A percentile compares a stretch with the other conserved stretches of the same genome.
Evolutionary conservation across 2,888 invertebrate genomes (phyloP).

Genomic region (Caenorhabditis becei): DNA sequence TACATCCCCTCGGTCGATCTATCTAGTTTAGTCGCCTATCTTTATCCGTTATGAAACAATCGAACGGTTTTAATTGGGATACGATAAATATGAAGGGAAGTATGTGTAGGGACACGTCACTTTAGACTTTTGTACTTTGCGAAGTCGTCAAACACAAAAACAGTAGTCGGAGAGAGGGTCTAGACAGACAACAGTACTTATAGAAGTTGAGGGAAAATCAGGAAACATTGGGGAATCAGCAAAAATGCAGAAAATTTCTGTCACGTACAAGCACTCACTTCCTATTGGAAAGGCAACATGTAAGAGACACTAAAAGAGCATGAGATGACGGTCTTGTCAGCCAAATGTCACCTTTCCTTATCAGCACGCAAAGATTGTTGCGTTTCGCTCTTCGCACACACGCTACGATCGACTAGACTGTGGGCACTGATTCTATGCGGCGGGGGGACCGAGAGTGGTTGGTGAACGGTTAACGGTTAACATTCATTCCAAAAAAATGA

Average conservation of each 20-base stretch:
- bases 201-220: neutral
- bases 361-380: neutral
- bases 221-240: no score
- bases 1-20: neutral
- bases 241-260: no score
- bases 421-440: conserved; percentile 42
- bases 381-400: conserved; percentile 15
- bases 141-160: no score
- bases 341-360: conserved; percentile 30
- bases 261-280: neutral
- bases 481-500: conserved; percentile 28
- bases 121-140: no score
- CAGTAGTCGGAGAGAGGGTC: no score
- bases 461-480: conserved; percentile 13
- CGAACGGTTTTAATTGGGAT: no score
- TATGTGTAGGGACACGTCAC: no score
- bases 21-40: conserved; percentile 36
- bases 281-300: neutral
- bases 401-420: conserved; percentile 42
- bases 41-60: neutral
- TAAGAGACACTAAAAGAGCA: neutral
- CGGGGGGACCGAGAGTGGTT: no score
- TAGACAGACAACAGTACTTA: no score
- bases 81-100: no score
- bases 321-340: conserved; percentile 23